Evolutionary conservation across 2,797 vertebrate species (phyloP).

Genomic region (Leptatherina wallacei): DNA sequence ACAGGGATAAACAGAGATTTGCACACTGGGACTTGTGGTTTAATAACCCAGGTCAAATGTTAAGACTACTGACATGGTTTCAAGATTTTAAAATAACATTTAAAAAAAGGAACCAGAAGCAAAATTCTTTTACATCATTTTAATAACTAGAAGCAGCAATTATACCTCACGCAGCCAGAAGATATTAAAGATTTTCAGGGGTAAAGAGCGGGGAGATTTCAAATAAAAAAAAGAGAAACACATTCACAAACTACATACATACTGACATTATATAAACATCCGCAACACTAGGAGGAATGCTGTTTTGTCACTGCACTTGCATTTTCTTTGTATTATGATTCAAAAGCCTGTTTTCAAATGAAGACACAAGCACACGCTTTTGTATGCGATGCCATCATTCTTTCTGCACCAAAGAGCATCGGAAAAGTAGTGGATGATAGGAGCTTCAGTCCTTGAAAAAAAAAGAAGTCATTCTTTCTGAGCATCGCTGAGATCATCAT

Average conservation of each 20-base stretch:
- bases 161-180: constrained; percentile 51
- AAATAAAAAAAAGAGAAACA: constrained; percentile 53
- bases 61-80: constrained; percentile 3
- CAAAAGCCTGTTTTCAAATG: constrained; percentile 23
- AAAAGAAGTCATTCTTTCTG: constrained; percentile 34
- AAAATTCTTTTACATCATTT: constrained; percentile 52
- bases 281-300: constrained; percentile 44
- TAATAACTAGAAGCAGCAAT: constrained; percentile 75
- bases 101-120: not conserved
- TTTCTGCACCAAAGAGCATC: constrained; percentile 32
- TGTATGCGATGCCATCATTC: constrained; percentile 23
- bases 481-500: constrained; percentile 27
- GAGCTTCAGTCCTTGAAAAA: constrained; percentile 35
- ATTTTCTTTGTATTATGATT: constrained; percentile 16
- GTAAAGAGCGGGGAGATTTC: constrained; percentile 28
- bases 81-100: not conserved
- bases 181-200: constrained; percentile 30
- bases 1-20: constrained; percentile 55
- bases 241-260: constrained; percentile 43
- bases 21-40: constrained; percentile 71
- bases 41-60: constrained; percentile 13
- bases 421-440: constrained; percentile 28
- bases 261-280: constrained; percentile 30
- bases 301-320: constrained; percentile 21
- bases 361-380: not conserved